phyloP scores from a whole-genome alignment of 2,113 vertebrate species.

The Illadopsis cleaveri region DNA sequence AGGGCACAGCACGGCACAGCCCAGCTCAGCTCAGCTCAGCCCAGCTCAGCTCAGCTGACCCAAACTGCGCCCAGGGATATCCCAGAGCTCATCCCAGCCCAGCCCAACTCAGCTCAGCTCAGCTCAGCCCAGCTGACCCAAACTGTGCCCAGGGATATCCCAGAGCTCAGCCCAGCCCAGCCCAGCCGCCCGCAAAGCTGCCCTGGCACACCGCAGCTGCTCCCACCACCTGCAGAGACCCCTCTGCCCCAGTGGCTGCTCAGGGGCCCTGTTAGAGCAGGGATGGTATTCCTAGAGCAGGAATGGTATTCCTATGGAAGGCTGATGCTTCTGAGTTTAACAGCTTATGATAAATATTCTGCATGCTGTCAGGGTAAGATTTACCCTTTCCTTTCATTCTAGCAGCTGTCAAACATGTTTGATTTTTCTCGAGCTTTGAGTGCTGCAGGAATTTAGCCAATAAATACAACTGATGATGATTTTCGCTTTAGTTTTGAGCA shows the following conservation, averaged over 20 bases:
- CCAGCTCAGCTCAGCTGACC: no score
- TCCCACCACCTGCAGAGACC: not conserved
- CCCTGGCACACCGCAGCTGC: rapidly evolving
- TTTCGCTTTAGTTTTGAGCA: constrained; percentile 59
- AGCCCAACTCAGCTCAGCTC: not conserved
- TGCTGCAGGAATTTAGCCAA: constrained; percentile 62
- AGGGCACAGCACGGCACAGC: not conserved
- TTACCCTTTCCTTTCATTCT: constrained; percentile 71
- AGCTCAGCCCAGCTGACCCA: no score
- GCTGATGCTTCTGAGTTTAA: not conserved
- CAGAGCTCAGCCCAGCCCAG: no score
- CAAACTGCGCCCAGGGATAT: no score
- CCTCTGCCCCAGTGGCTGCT: not conserved
- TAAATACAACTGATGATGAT: constrained; percentile 67
- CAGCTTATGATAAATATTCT: constrained; percentile 26
- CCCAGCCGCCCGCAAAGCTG: rapidly evolving
- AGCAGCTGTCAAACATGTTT: constrained; percentile 63
- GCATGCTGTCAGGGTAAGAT: constrained; percentile 38
- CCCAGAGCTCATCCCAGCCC: no score
- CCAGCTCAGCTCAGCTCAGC: rapidly evolving
- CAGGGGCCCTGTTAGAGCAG: not conserved
- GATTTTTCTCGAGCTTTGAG: constrained; percentile 70
- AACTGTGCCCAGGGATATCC: no score
- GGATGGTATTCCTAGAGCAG: not conserved
- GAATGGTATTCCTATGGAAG: not conserved